Evolutionary conservation across 2,888 invertebrate genomes (phyloP).

Genomic region (Xylota segnis): DNA sequence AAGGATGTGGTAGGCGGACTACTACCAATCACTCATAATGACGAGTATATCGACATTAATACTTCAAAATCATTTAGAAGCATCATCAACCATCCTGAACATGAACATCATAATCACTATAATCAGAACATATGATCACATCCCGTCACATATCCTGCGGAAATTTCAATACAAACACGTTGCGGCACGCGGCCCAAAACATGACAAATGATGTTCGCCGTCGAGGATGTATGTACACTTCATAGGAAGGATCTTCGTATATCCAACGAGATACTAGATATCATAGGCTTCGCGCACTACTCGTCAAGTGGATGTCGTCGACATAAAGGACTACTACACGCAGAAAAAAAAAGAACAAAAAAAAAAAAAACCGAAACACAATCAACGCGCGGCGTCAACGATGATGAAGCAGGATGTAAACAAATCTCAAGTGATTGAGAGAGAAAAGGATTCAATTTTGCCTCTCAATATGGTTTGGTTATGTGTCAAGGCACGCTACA

Average conservation of each 20-base stretch:
- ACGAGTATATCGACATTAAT: slow-evolving; percentile 37
- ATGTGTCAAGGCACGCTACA: slow-evolving; percentile 28
- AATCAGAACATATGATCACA: slow-evolving; percentile 66
- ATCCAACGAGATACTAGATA: slow-evolving; percentile 6
- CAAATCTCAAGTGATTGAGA: slow-evolving; percentile 51
- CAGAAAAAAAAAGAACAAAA: slow-evolving; percentile 1
- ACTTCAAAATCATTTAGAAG: slow-evolving; percentile 54
- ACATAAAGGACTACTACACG: neutral
- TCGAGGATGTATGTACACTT: slow-evolving; percentile 44
- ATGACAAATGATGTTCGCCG: slow-evolving; percentile 72
- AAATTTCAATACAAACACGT: slow-evolving; percentile 50
- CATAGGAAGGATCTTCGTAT: slow-evolving; percentile 32
- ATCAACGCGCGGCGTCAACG: slow-evolving; percentile 14
- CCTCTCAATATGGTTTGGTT: slow-evolving; percentile 1
- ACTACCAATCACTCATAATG: neutral
- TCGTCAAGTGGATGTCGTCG: slow-evolving; percentile 12
- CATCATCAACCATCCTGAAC: slow-evolving; percentile 57
- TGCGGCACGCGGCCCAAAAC: slow-evolving; percentile 47
- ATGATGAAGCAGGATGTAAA: slow-evolving; percentile 58
- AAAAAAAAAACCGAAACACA: slow-evolving; percentile 2
- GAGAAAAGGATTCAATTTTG: slow-evolving; percentile 15
- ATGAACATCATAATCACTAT: slow-evolving; percentile 67
- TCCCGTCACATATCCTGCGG: slow-evolving; percentile 48
- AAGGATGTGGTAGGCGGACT: neutral
- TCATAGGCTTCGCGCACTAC: slow-evolving; percentile 41